Percentiles rank a stretch among this genome's conserved stretches.
Evolutionary conservation across 2,888 invertebrate genomes (phyloP).

Genomic region (Habroteleia sp.): DNA sequence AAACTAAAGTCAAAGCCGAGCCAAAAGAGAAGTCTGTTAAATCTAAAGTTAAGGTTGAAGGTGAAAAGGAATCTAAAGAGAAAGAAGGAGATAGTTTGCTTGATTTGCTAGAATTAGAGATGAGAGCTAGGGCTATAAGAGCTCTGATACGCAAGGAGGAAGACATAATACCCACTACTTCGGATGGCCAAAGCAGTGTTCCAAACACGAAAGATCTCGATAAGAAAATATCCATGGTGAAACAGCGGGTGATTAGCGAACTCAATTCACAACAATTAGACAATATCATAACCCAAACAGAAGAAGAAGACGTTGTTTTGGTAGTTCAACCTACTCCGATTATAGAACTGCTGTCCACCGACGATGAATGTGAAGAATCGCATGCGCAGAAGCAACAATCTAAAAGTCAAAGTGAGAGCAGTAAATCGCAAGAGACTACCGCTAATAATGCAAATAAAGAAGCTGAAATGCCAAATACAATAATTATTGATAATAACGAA

Average conservation of each 20-base stretch:
- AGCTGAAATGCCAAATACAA: slow-evolving; percentile 24
- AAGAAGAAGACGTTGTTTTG: slow-evolving; percentile 79
- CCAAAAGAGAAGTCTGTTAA: slow-evolving; percentile 56
- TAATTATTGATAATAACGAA: background rate
- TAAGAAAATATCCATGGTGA: slow-evolving; percentile 56
- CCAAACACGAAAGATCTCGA: slow-evolving; percentile 51
- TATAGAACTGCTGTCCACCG: slow-evolving; percentile 78
- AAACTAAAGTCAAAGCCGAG: slow-evolving; percentile 62
- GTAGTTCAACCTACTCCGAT: slow-evolving; percentile 77
- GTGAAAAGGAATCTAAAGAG: slow-evolving; percentile 66
- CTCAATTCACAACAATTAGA: slow-evolving; percentile 69
- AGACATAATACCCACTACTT: slow-evolving; percentile 70
- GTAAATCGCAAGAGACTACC: background rate
- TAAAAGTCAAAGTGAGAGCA: background rate
- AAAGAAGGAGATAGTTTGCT: slow-evolving; percentile 81
- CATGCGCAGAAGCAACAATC: background rate
- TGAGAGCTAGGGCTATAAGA: slow-evolving; percentile 84
- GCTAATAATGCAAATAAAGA: slow-evolving; percentile 9
- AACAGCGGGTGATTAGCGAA: slow-evolving; percentile 67
- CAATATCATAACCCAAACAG: slow-evolving; percentile 69
- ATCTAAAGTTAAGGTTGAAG: slow-evolving; percentile 71
- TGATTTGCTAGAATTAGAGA: slow-evolving; percentile 83
- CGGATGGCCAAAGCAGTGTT: slow-evolving; percentile 36
- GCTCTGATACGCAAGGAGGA: slow-evolving; percentile 81
- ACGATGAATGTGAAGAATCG: slow-evolving; percentile 70